A percentile compares a stretch with the other conserved stretches of the same genome.
These are phyloP conservation scores for Hetaerina titia DNA, from an alignment of 2,888 invertebrate genomes.

Conservation along the genomic window DNA sequence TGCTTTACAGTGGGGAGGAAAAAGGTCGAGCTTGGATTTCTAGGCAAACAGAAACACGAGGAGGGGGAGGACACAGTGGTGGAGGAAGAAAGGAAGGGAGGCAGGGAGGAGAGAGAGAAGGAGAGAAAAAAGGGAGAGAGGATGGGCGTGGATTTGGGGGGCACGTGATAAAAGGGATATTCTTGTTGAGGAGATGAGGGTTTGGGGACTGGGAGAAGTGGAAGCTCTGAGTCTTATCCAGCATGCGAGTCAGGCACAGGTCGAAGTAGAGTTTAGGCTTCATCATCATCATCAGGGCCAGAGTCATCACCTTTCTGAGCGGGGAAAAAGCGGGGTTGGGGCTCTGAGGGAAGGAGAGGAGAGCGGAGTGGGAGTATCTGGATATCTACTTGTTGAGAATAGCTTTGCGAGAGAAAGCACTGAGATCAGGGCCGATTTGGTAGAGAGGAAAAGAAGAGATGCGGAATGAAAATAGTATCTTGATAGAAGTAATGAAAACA, in stretches of 20 bases:
- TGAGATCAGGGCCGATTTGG: neutral
- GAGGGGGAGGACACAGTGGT: neutral
- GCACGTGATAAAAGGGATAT: neutral
- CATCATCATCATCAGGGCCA: slow-evolving; percentile 48
- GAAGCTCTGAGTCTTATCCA: neutral
- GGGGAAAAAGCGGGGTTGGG: neutral
- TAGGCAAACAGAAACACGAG: neutral
- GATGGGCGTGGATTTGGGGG: neutral
- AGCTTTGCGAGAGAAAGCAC: neutral
- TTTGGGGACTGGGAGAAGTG: neutral
- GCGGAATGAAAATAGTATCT: neutral
- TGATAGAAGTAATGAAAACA: too few relatives aligned
- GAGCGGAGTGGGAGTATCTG: neutral
- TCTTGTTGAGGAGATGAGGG: neutral
- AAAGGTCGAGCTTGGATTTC: neutral
- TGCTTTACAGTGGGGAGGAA: neutral
- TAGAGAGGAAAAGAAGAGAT: neutral
- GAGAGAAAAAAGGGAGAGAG: neutral
- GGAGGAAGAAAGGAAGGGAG: neutral
- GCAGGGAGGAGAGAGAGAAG: neutral
- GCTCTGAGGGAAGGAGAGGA: neutral
- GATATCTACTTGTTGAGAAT: neutral
- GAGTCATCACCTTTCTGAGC: slow-evolving; percentile 14
- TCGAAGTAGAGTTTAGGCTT: slow-evolving; percentile 24
- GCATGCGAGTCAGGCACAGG: slow-evolving; percentile 47